phyloP scores from a whole-genome alignment of 1,140 invertebrate genomes.

The Elysia chlorotica region DNA sequence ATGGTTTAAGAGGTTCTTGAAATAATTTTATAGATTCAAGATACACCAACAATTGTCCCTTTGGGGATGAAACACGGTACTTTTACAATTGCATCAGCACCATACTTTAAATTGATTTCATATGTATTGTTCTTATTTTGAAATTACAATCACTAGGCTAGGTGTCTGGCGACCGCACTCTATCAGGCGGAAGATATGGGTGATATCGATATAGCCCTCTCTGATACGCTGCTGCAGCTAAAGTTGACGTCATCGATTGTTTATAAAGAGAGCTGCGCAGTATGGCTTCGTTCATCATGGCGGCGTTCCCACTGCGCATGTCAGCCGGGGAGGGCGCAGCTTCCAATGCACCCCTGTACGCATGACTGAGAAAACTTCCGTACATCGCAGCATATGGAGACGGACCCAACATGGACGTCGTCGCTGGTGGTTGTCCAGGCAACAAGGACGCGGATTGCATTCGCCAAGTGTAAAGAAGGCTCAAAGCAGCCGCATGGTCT shows the following conservation, averaged over 20 bases:
- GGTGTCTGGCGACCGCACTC: slow-evolving; percentile 16
- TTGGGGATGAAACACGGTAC: too few species aligned
- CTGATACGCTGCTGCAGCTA: slow-evolving; percentile 21
- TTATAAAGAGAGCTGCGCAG: slow-evolving; percentile 20
- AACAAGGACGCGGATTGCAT: slow-evolving; percentile 24
- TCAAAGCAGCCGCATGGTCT: slow-evolving; percentile 22
- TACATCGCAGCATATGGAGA: slow-evolving; percentile 20
- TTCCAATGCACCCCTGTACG: slow-evolving; percentile 3
- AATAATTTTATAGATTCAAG: too few species aligned
- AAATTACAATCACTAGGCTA: too few species aligned
- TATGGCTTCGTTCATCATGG: slow-evolving; percentile 19
- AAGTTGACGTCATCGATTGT: slow-evolving; percentile 14
- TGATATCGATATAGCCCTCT: slow-evolving; percentile 17
- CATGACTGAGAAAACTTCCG: slow-evolving; percentile 13
- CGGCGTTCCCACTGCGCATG: slow-evolving; percentile 6
- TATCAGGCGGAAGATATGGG: slow-evolving; percentile 12
- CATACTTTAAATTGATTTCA: too few species aligned
- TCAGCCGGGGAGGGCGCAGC: not conserved
- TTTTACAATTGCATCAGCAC: too few species aligned
- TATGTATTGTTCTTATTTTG: too few species aligned
- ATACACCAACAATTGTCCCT: too few species aligned
- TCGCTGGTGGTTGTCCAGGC: slow-evolving; percentile 21
- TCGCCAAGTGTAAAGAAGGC: slow-evolving; percentile 20
- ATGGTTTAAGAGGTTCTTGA: too few species aligned
- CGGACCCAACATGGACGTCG: not conserved